Conservation (phyloP, 2,888 invertebrate species). For the Mythimna impura region DNA sequence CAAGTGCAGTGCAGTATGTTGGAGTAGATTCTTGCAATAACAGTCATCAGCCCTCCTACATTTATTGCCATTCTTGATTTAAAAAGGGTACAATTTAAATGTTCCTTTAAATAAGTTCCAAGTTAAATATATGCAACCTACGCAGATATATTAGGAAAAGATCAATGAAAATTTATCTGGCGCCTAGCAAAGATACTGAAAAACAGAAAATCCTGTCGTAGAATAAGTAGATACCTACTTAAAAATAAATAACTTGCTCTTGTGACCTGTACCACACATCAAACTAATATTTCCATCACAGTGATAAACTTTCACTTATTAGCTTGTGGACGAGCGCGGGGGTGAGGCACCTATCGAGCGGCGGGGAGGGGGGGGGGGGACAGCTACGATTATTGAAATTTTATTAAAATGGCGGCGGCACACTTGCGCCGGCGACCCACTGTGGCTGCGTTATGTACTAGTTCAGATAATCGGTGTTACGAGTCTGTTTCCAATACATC, state of each 20-base stretch:
- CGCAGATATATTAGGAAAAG: no score
- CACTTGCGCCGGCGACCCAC: slow-evolving; percentile 48
- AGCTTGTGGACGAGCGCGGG: slow-evolving; percentile 27
- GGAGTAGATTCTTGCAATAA: no score
- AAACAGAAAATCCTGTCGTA: no score
- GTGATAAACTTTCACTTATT: slow-evolving; percentile 65
- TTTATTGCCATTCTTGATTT: no score
- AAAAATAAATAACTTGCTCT: neutral
- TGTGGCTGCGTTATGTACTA: slow-evolving; percentile 31
- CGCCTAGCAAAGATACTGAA: no score
- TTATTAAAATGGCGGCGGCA: slow-evolving; percentile 60
- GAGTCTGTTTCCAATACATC: neutral
- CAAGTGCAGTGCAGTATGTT: no score
- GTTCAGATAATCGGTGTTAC: slow-evolving; percentile 26
- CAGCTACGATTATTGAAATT: slow-evolving; percentile 52
- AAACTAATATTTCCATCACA: slow-evolving; percentile 48
- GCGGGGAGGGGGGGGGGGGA: neutral
- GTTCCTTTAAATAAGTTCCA: no score
- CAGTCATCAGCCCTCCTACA: no score
- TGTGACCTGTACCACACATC: slow-evolving; percentile 7
- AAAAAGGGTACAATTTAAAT: no score
- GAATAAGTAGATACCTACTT: no score
- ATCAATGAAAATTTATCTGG: no score
- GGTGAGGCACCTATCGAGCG: slow-evolving; percentile 27
- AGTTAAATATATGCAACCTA: no score